Base-by-base conservation (phyloP, 2,797 vertebrate genomes). In the Psittacula derbiana region DNA sequence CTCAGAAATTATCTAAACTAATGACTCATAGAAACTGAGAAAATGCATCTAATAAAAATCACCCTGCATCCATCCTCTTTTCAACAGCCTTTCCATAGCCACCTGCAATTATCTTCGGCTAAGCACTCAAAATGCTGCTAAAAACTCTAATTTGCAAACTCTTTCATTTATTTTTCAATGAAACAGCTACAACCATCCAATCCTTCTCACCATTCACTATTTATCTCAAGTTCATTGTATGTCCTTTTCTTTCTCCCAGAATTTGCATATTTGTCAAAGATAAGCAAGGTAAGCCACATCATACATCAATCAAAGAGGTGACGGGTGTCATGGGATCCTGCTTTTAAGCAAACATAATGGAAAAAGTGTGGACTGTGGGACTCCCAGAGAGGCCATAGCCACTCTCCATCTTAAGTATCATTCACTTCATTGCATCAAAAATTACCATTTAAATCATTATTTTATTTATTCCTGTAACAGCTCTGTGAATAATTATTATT, bases 391-490 rank as follows among this genome's bases (percentile, higher is more conserved):
- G 30, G 16, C n/a, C 24, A 10, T 3, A 23, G 53, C 16, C 24
- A 40, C 28, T 6, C 31, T 75, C 30, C 13, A 12, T 13, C 27
- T 74, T 31, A 71, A 47, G 38, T 53, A 53, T 40, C 87, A 66
- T 58, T 88, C 57, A 72, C 25, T 53, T 38, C 19, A 30, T 38
- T 66, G 40, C 87, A 61, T 19, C 50, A 71, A 20, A 67, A 40
- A 73, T 53, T 23, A 61, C 49, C 8, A 52, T 71, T 93, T 88
- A 61, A 82, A 31, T 74, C 25, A 69, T n/a, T 65, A 41, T 65
- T 95, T 70, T 61, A 88, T 91, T 81, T 90, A 80, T 70, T 81
- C 25, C 46, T 88, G 53, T 85, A 84, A 75, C 82, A 93, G 57
- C 38, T 78, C 84, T 31, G 44, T 33, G 78, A 95, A 92, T 79